These are phyloP conservation scores for Clavelina lepadiformis DNA, from an alignment of 23 tunicate species.

Conservation along the genomic window DNA sequence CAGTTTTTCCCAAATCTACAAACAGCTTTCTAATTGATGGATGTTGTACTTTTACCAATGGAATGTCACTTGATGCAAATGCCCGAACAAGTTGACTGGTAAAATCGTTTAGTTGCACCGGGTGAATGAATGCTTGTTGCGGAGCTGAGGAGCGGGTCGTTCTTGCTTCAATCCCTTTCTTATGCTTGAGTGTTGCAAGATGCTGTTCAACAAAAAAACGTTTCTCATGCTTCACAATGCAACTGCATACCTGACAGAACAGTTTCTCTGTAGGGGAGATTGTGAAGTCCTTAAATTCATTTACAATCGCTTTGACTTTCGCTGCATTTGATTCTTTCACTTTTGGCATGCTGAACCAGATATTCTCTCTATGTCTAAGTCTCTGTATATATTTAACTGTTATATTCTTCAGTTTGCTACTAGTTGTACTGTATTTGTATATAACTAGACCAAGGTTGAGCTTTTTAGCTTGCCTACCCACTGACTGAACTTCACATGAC, in stretches of 20 bases:
- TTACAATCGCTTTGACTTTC: conserved; percentile 7
- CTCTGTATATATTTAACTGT: too few relatives aligned
- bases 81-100: conserved; percentile 23
- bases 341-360: conserved; percentile 34
- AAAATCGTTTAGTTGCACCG: conserved; percentile 8
- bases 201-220: conserved; percentile 24
- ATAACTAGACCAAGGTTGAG: too few relatives aligned
- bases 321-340: conserved; percentile 16
- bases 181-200: conserved; percentile 25
- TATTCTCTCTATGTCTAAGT: too few relatives aligned
- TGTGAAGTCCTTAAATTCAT: conserved; percentile 14
- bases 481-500: too few relatives aligned
- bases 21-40: conserved; percentile 14
- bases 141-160: not conserved
- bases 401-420: too few relatives aligned
- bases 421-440: too few relatives aligned
- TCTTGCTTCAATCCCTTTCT: conserved; percentile 16
- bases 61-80: conserved; percentile 29
- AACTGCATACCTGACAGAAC: conserved; percentile 14
- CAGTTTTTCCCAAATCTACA: conserved; percentile 16
- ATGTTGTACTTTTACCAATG: conserved; percentile 14
- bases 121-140: conserved; percentile 3
- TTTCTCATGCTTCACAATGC: conserved; percentile 26
- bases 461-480: too few relatives aligned
- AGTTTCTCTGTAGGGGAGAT: conserved; percentile 10